Base-by-base conservation (phyloP, 2,888 invertebrate genomes). In the Cacoxenus indagator region DNA sequence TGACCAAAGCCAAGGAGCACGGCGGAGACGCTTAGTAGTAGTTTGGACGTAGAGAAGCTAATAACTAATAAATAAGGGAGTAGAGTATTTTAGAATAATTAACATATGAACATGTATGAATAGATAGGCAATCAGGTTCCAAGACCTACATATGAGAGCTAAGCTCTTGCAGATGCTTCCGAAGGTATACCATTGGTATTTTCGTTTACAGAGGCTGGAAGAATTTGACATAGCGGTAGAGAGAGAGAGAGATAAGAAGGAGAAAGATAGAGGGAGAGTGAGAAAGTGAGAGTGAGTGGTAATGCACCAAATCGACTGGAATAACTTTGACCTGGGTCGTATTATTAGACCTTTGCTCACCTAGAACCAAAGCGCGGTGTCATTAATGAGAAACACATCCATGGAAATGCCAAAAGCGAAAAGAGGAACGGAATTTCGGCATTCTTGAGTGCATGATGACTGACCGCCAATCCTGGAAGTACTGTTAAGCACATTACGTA, bases 351-450 rank as follows among this genome's bases (percentile, higher is more conserved):
- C n/a, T n/a, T n/a, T n/a, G 19, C 62, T 62, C 26, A 51, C 67
- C 67, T 67, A 0, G 80, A 82, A 0, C 87, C 87, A 68, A 88
- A 88, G 8, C 88, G 84, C 1, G 88, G 87, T 24, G 88, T 88
- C 88, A 88, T 88, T 75, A 88, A 73, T 0, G 87, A 86, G 70
- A 88, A 88, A 74, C 87, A 88, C 87, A 88, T 88, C 87, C 87
- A 88, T 0, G 87, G 87, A 68, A 88, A 88, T n/a, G 88, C 87
- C n/a, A 88, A 74, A 65, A 88, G 72, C 0, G 87, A 88, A 72
- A 87, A 88, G 14, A 88, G 76, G 68, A 88, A 88, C 8, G 87
- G 87, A 64, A 88, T 88, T 72, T 88, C 87, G 1, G 87, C 88
- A 68, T 85, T 86, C 67, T 88, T 88, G n/a, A 88, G 76, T 1